Base-by-base conservation (phyloP, 2,113 vertebrate genomes). In the Dasyornis broadbenti region DNA sequence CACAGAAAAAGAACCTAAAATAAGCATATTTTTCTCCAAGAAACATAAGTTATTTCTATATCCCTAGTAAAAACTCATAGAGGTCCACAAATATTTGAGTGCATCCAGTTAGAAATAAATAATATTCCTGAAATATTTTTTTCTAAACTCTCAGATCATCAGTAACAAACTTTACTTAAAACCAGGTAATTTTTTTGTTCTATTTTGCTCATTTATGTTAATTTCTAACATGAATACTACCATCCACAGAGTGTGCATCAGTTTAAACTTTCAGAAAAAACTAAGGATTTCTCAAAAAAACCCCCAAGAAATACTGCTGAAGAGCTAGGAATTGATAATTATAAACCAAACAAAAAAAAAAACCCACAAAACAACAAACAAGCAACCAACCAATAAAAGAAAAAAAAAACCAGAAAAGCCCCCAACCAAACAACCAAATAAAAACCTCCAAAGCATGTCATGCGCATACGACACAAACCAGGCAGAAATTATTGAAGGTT, bases 401-500 rank as follows among this genome's bases (percentile, higher is more conserved):
- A 15, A 28, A 40, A 40, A 40, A 42, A 42, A 54, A 20, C 13
- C 8, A 42, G 60, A 53, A 22, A 63, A 24, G 7, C 3, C 21
- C 8, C 10, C 26, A 59, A 66, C 15, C 31, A 65, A 79, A 65
- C 8, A 59, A 65, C 28, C 37, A 57, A 50, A 80, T 22, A 72
- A 81, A 57, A 72, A 49, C 15, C 1, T 16, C 24, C 28, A 75
- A 75, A 75, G 28, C 9, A 47, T 12, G 15, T 9, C 31, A 81
- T 15, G 16, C 86, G 71, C 28, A 65, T 52, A 27, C n/a, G 64
- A 60, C 69, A 87, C 16, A 77, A 92, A 66, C 33, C 27, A 87
- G 63, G 63, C 27, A 91, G 94, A 97, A 95, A 69, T 71, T 28
- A 92, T 50, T 72, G 82, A 76, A 91, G 76, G 63, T 59, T 91